Percentiles rank a stretch among this genome's conserved stretches.
Conservation (phyloP, 2,888 invertebrate genomes). For the Zeuzera pyrina region DNA sequence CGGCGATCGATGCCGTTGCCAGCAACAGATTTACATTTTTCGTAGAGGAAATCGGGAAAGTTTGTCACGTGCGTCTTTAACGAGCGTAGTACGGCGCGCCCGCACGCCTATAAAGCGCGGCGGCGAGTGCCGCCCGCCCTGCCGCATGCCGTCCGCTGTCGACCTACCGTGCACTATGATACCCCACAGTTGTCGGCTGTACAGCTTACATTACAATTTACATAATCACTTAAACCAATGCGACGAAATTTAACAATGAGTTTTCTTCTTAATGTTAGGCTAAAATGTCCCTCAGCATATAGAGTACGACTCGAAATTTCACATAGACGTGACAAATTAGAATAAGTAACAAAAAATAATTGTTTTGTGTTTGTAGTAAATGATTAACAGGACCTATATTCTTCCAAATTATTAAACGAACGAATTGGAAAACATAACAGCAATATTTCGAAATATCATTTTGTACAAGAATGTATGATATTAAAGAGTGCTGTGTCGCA, state of each 20-base stretch:
- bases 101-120: constrained; percentile 67
- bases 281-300: too few species aligned
- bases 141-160: constrained; percentile 33
- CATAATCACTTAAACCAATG: constrained; percentile 41
- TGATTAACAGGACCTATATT: too few species aligned
- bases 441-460: constrained; percentile 20
- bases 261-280: background rate
- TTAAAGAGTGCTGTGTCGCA: constrained; percentile 25
- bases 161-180: constrained; percentile 22
- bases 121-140: constrained; percentile 69
- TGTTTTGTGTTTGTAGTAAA: too few species aligned
- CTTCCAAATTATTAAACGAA: constrained; percentile 12
- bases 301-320: constrained; percentile 3
- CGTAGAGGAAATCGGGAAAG: constrained; percentile 67
- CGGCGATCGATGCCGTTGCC: constrained; percentile 70
- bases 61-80: constrained; percentile 57
- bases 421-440: constrained; percentile 33
- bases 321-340: too few species aligned
- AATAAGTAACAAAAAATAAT: too few species aligned
- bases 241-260: constrained; percentile 18
- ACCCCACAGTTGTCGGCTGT: constrained; percentile 16
- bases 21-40: constrained; percentile 70
- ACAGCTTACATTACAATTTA: constrained; percentile 31
- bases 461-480: constrained; percentile 22
- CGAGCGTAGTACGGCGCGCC: constrained; percentile 62